These are phyloP conservation scores for Rhinolophus sinicus DNA, from an alignment of 2,113 vertebrate species.

Conservation along the genomic window DNA sequence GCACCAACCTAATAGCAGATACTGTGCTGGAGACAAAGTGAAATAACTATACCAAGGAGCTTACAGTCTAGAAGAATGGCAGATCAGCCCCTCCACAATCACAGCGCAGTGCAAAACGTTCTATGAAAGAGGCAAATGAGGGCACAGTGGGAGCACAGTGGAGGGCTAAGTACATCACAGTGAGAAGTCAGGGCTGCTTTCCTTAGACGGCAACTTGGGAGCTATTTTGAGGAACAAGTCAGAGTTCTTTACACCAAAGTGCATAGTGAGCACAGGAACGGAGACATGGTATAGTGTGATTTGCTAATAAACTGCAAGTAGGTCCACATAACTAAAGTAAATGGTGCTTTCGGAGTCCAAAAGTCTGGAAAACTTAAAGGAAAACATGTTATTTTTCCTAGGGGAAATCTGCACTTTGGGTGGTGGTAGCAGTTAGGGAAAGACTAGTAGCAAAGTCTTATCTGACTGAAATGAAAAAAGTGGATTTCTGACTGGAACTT, in stretches of 20 bases:
- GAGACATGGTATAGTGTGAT: background rate
- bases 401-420: background rate
- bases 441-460: constrained; percentile 21
- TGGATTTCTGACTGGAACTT: constrained; percentile 44
- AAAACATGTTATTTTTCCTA: background rate
- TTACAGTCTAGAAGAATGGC: background rate
- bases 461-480: constrained; percentile 22
- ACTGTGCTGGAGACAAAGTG: background rate
- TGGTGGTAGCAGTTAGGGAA: background rate
- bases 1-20: too few species aligned
- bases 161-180: background rate
- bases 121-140: background rate
- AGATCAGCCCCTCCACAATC: background rate
- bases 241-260: background rate
- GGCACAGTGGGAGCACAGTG: background rate
- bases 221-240: background rate
- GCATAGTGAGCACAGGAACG: background rate
- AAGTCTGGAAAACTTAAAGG: background rate
- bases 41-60: background rate
- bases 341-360: background rate
- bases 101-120: background rate
- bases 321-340: background rate
- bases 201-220: background rate
- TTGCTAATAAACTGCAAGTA: background rate
- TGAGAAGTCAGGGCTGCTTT: background rate